Conservation (phyloP, 2,113 vertebrate genomes). For the Malurus melanocephalus region DNA sequence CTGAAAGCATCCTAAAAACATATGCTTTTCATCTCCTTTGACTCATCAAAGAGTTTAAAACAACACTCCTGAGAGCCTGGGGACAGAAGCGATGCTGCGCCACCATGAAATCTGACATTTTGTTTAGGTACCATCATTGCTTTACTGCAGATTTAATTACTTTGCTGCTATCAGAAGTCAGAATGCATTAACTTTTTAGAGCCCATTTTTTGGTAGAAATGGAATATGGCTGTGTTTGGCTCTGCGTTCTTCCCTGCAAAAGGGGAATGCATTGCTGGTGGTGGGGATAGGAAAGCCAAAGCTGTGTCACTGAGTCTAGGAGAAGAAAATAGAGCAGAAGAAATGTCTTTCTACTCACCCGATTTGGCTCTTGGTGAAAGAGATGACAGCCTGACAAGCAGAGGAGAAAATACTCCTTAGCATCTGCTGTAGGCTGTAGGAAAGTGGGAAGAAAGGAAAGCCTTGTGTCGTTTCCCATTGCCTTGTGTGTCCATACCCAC, state of each 20-base stretch:
- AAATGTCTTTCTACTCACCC: neutral
- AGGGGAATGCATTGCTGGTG: neutral
- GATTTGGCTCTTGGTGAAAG: neutral
- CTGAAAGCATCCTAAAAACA: neutral
- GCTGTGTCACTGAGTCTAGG: neutral
- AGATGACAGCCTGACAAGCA: neutral
- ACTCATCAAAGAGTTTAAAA: conserved; percentile 9
- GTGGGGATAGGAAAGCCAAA: neutral
- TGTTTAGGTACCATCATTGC: conserved; percentile 5
- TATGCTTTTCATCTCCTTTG: neutral
- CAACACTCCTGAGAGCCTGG: neutral
- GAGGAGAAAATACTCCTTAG: neutral
- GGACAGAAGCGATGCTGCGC: neutral
- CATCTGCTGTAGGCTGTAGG: neutral
- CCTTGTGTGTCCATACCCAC: neutral
- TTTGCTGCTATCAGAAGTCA: neutral
- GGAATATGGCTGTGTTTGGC: neutral
- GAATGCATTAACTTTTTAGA: neutral
- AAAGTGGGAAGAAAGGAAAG: conserved; percentile 1
- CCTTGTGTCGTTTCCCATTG: neutral
- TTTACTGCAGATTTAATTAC: conserved; percentile 24
- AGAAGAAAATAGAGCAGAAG: neutral
- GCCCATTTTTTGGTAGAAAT: neutral
- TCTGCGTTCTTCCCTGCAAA: neutral
- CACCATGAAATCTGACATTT: conserved; percentile 18